A percentile compares a stretch with the other conserved stretches of the same genome.
phyloP scores from a whole-genome alignment of 2,797 vertebrate species.

The Philypnodon macrostomus region DNA sequence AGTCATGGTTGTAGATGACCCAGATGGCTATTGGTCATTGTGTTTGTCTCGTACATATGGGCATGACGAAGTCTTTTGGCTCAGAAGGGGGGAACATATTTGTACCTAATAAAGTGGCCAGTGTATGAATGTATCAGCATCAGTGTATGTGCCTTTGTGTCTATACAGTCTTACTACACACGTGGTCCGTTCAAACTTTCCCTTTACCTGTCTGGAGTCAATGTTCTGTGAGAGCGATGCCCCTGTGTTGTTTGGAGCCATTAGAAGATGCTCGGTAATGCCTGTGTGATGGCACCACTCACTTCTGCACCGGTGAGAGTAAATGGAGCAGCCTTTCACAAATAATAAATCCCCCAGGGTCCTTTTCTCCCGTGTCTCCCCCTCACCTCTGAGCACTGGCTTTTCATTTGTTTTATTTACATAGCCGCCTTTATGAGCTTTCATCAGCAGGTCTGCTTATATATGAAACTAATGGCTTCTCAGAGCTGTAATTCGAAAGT shows the following conservation, averaged over 20 bases:
- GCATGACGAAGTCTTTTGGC: no score
- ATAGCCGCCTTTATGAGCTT: conserved; percentile 74
- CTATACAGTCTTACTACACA: conserved; percentile 33
- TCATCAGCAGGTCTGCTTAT: conserved; percentile 72
- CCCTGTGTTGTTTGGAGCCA: conserved; percentile 39
- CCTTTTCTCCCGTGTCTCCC: conserved; percentile 44
- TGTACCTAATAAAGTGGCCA: no score
- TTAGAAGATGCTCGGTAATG: conserved; percentile 62
- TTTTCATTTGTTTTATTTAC: conserved; percentile 80
- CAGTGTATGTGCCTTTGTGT: conserved; percentile 53
- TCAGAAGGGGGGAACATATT: no score
- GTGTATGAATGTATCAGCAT: conserved; percentile 37
- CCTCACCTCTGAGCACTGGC: conserved; percentile 61
- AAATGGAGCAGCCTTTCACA: conserved; percentile 76
- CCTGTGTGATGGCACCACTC: conserved; percentile 62
- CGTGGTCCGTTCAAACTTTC: conserved; percentile 34
- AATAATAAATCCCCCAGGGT: conserved; percentile 71
- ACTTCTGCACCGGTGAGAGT: conserved; percentile 66
- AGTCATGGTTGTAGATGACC: no score
- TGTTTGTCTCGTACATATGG: no score
- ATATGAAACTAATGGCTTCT: conserved; percentile 70
- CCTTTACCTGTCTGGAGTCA: conserved; percentile 36
- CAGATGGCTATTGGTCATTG: no score
- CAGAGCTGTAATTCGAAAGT: conserved; percentile 54
- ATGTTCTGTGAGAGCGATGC: conserved; percentile 35